Evolutionary conservation across 2,888 invertebrate species (phyloP).

Genomic region (Digitonthophagus gazella): DNA sequence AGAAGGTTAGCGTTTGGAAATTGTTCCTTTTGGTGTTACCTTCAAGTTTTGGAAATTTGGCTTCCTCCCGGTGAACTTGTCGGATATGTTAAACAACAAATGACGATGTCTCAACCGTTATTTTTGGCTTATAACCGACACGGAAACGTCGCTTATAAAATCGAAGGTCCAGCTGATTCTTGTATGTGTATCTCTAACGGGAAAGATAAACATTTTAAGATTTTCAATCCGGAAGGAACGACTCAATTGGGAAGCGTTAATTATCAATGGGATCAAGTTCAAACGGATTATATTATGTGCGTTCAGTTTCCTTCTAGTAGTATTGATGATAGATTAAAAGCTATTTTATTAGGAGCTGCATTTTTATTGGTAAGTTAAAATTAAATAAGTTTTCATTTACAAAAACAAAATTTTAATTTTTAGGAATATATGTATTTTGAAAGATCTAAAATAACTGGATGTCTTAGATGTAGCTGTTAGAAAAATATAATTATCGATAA

Average conservation of each 20-base stretch:
- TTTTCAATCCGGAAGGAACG: conserved; percentile 58
- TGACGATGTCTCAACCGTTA: conserved; percentile 63
- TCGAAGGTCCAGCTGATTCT: conserved; percentile 71
- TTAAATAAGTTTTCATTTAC: conserved; percentile 8
- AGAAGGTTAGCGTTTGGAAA: conserved; percentile 71
- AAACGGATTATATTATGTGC: conserved; percentile 70
- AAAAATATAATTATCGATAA: no score
- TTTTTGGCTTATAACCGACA: conserved; percentile 67
- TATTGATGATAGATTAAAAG: conserved; percentile 73
- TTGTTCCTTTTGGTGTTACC: conserved; percentile 66
- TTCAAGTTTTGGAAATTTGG: conserved; percentile 73
- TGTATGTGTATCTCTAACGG: conserved; percentile 59
- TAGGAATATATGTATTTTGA: conserved; percentile 69
- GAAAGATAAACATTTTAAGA: conserved; percentile 65
- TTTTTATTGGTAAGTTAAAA: conserved; percentile 72
- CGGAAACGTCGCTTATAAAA: conserved; percentile 63
- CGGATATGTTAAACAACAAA: conserved; percentile 69
- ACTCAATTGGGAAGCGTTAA: conserved; percentile 66
- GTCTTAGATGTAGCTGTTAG: conserved; percentile 40
- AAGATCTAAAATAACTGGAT: conserved; percentile 48
- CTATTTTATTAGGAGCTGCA: conserved; percentile 74
- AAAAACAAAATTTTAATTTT: conserved; percentile 43
- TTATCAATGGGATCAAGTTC: conserved; percentile 69
- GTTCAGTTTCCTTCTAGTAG: conserved; percentile 71
- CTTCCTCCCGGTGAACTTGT: conserved; percentile 68